Base-by-base conservation (phyloP, 1,140 invertebrate species). In the Leptoteleia sp. region DNA sequence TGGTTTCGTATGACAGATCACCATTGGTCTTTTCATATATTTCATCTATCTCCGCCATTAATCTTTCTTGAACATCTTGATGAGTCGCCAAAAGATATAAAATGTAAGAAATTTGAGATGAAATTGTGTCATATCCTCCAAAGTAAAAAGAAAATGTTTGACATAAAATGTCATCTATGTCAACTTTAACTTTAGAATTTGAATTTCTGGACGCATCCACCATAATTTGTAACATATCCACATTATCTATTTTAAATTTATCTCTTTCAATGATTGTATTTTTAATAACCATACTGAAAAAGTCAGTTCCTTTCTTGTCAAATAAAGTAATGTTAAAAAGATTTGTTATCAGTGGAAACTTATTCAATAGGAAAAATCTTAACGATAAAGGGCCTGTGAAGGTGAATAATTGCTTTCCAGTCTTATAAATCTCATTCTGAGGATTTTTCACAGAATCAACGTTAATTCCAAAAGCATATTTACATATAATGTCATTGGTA, bases 11-110 rank as follows among this genome's bases (percentile, higher is more conserved):
- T 5, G 19, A 22, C n/a, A n/a, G n/a, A n/a, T 84, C 61, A 0
- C 83, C 86, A 15, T 84, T 52, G 31, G 75, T 47, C 11, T 78
- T 67, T 6, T 82, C 38, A 0, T 79, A 29, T 4, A 87, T 68
- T 15, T 85, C 76, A 11, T 90, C 84, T n/a, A 94, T 90, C 87
- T 94, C 93, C 37, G 90, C 84, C 35, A 87, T 85, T 1, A 94
- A 76, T 76, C 86, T 90, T 7, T 90, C 81, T 80, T 94, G 93
- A 6, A 92, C 81, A 15, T 93, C 91, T 15, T 89, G 90, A 87
- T 94, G 89, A 19, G 88, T 86, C 11, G 92, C 91, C 2, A 94
- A 78, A 35, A 91, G 86, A 33, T 92, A 91, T 0, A 89, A 71
- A 0, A 87, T 78, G 54, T 90, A 91, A 19, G 89, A 85, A 22